Base-by-base conservation (phyloP, 2,888 invertebrate genomes). In the Ectemnius cavifrons region DNA sequence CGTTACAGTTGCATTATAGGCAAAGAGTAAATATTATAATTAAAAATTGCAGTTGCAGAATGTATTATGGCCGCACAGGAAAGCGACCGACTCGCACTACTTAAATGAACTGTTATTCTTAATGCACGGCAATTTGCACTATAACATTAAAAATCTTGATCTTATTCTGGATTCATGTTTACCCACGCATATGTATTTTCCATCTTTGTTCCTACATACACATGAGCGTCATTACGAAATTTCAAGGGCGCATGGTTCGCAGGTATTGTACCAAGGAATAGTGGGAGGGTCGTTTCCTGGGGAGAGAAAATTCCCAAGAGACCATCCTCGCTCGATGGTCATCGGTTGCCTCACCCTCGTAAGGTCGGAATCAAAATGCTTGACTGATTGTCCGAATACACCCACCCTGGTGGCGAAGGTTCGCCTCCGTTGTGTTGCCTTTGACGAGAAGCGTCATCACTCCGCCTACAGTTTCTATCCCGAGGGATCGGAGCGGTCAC, bases 371-470 rank as follows among this genome's bases (percentile, higher is more conserved):
- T 97, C 87, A 97, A 93, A 83, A 98, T 97, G 89, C 97, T 97
- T 67, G 98, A 97, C 91, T 99, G 98, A 92, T 98, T 98, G 92
- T 99, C 98, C 0, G 97, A 96, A 92, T 98, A 98, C 20, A 37
- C 37, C 37, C 6, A 37, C 37, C 37, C 37, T 37, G 37, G 98
- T 98, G 86, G 97, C 97, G 93, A 98, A 98, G 68, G 96, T 97
- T 91, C 98, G 97, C 0, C 97, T 97, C 92, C 98, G 97, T 92
- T 98, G 97, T 97, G 93, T 98, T 99, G 77, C 98, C 95, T 92
- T 98, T 98, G 92, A 98, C 98, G 74, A 99, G 93, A 5, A 96
- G 95, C 77, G 98, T 98, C 98, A 99, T 98, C 67, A 96, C 96
- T 82, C 96, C 96, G 79, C 96, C 96, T 84, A 96, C 96, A 49